Conservation (phyloP, 1,140 invertebrate genomes). For the Drosophila eugracilis region DNA sequence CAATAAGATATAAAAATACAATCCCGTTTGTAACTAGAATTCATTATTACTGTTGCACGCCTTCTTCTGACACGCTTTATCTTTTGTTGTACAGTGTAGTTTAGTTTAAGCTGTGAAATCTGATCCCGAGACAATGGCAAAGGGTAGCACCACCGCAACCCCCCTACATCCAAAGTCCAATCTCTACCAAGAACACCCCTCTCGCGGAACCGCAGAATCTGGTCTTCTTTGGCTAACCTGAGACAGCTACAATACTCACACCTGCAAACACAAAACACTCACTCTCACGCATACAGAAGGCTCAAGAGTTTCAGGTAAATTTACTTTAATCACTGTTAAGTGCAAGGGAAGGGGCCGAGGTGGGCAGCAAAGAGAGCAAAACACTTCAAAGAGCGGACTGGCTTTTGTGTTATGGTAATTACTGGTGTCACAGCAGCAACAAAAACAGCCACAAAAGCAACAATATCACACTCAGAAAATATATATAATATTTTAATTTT, state of each 20-base stretch:
- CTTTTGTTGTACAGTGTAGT: slow-evolving; percentile 24
- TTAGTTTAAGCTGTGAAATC: slow-evolving; percentile 35
- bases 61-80: background rate
- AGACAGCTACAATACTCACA: slow-evolving; percentile 58
- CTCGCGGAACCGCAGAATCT: slow-evolving; percentile 35
- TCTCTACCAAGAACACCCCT: background rate
- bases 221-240: slow-evolving; percentile 69
- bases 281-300: slow-evolving; percentile 14
- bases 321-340: slow-evolving; percentile 80
- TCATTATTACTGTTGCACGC: background rate
- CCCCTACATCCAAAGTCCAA: slow-evolving; percentile 5
- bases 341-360: slow-evolving; percentile 47
- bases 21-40: background rate
- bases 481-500: too few relatives aligned
- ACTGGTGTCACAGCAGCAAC: slow-evolving; percentile 73
- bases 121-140: slow-evolving; percentile 48
- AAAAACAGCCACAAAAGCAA: slow-evolving; percentile 16
- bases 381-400: slow-evolving; percentile 71
- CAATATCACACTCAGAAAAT: slow-evolving; percentile 43
- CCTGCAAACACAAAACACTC: slow-evolving; percentile 24
- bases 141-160: slow-evolving; percentile 5
- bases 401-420: slow-evolving; percentile 83
- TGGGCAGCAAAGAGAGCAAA: slow-evolving; percentile 67
- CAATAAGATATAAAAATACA: background rate
- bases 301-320: slow-evolving; percentile 76